phyloP scores from a whole-genome alignment of 2,797 vertebrate species.

The Naso thynnoides region DNA sequence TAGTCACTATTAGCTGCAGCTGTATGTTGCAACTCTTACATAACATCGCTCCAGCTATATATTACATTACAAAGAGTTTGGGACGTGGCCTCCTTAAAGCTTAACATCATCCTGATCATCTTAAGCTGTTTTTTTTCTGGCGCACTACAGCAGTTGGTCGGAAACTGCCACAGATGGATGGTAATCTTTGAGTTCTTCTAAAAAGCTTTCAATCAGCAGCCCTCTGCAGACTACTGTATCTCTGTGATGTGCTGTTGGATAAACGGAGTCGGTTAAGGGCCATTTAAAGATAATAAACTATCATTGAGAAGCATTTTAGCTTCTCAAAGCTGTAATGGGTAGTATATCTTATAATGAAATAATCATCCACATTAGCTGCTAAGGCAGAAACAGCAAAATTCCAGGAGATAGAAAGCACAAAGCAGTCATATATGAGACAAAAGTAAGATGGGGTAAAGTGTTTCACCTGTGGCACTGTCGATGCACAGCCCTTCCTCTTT shows the following conservation, averaged over 20 bases:
- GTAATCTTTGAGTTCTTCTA: slow-evolving; percentile 21
- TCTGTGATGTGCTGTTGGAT: not conserved
- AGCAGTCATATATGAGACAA: not conserved
- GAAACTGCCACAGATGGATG: slow-evolving; percentile 24
- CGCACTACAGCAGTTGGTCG: not conserved
- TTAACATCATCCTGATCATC: slow-evolving; percentile 47
- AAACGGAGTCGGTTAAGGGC: not conserved
- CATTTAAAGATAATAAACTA: slow-evolving; percentile 1
- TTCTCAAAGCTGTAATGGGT: not conserved
- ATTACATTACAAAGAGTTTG: not conserved
- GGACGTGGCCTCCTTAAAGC: slow-evolving; percentile 15
- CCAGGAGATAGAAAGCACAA: not conserved
- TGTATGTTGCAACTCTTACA: slow-evolving; percentile 28
- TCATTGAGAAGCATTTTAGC: not conserved
- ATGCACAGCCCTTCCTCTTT: slow-evolving; percentile 19
- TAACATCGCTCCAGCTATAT: slow-evolving; percentile 37
- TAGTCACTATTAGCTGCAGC: slow-evolving; percentile 24
- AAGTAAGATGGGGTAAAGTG: not conserved
- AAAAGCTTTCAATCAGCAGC: slow-evolving; percentile 26
- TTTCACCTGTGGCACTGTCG: slow-evolving; percentile 54
- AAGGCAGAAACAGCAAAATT: not conserved
- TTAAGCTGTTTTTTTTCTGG: slow-evolving; percentile 34
- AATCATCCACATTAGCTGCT: not conserved
- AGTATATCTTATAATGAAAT: not conserved
- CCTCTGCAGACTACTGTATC: slow-evolving; percentile 4